These are phyloP conservation scores for Porphyrio hochstetteri DNA, from an alignment of 2,113 vertebrate genomes.

Conservation along the genomic window DNA sequence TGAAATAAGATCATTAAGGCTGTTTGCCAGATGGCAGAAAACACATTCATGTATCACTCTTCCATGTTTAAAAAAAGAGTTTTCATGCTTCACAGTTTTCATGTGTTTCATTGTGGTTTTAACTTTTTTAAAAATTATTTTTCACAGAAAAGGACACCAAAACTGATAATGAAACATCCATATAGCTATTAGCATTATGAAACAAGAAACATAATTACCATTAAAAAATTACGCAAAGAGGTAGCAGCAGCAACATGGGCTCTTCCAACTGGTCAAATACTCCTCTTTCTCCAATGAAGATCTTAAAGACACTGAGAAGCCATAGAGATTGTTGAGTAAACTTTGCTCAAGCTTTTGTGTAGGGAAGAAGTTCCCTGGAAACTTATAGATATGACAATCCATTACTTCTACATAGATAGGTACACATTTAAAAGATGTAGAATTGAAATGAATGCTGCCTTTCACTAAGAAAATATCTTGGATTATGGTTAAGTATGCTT, in stretches of 20 bases:
- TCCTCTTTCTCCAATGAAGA: background rate
- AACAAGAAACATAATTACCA: background rate
- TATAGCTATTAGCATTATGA: background rate
- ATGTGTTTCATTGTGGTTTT: background rate
- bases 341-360: background rate
- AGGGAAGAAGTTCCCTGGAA: background rate
- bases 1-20: background rate
- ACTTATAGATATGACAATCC: background rate
- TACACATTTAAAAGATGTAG: background rate
- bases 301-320: background rate
- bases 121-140: background rate
- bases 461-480: background rate
- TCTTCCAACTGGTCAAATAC: background rate
- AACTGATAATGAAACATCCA: background rate
- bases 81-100: background rate
- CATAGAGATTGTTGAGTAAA: background rate
- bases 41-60: background rate
- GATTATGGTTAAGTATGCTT: background rate
- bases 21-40: background rate
- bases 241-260: background rate
- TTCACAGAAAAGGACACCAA: background rate
- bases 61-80: background rate
- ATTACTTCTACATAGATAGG: background rate
- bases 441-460: background rate
- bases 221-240: background rate